Conservation (phyloP, 1,140 invertebrate species). For the Papilio polyxenes region DNA sequence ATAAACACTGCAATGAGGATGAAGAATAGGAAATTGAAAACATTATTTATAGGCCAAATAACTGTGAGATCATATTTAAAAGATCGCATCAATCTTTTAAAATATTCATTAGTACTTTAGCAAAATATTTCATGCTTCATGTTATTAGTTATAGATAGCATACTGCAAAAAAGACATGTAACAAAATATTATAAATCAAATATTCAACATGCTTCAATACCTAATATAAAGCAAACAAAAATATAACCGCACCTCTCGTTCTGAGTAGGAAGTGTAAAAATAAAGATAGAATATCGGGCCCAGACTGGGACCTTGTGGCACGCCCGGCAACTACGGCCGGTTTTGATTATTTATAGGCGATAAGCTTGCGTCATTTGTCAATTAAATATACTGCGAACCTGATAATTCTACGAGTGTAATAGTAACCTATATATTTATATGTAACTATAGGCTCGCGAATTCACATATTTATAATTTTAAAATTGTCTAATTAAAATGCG, state of each 20-base stretch:
- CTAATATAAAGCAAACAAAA: slow-evolving; percentile 13
- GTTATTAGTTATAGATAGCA: too few species aligned
- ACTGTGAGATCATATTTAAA: background rate
- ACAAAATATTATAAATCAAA: background rate
- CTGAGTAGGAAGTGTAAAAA: slow-evolving; percentile 35
- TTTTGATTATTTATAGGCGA: slow-evolving; percentile 4
- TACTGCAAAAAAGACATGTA: background rate
- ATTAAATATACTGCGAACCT: slow-evolving; percentile 15
- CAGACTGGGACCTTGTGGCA: background rate
- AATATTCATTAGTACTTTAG: too few species aligned
- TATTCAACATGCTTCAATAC: background rate
- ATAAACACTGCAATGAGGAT: background rate
- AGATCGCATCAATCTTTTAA: too few species aligned
- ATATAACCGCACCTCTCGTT: background rate
- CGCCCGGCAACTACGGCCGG: slow-evolving; percentile 21
- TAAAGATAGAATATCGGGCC: slow-evolving; percentile 19
- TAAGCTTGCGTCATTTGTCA: slow-evolving; percentile 26
- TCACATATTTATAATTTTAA: too few species aligned
- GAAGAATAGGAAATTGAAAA: background rate
- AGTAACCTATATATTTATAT: slow-evolving; percentile 13
- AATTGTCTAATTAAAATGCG: background rate
- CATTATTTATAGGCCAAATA: background rate
- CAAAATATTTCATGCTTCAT: too few species aligned
- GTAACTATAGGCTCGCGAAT: background rate
- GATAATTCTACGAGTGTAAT: slow-evolving; percentile 25